These are phyloP conservation scores for Idaea straminata DNA, from an alignment of 2,888 invertebrate species.

Conservation along the genomic window DNA sequence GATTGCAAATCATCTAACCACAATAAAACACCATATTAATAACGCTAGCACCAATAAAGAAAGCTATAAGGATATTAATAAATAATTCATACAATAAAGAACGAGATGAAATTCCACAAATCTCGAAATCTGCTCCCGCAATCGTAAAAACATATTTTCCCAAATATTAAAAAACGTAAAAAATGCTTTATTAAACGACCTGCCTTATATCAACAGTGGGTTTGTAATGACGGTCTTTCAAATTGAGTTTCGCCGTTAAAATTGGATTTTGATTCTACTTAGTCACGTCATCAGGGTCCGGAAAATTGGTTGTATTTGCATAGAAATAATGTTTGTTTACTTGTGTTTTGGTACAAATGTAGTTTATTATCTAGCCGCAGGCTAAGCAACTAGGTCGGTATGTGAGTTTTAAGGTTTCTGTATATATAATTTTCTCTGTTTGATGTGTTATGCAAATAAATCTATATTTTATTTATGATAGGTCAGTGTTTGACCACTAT, in stretches of 20 bases:
- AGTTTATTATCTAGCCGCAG: background rate
- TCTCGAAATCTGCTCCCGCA: background rate
- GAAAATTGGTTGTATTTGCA: constrained; percentile 38
- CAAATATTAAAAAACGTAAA: background rate
- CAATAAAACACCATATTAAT: too few relatives aligned
- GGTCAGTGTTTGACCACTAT: too few relatives aligned
- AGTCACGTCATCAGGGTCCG: constrained; percentile 23
- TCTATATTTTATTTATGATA: too few relatives aligned
- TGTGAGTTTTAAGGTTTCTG: too few relatives aligned
- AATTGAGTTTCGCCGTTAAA: constrained; percentile 26
- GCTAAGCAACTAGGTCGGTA: too few relatives aligned
- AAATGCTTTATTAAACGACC: constrained; percentile 1
- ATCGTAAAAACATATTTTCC: background rate
- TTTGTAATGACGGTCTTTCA: constrained; percentile 17
- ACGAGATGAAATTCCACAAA: background rate
- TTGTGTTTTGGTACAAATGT: constrained; percentile 7
- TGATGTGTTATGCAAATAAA: too few relatives aligned
- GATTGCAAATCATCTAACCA: too few relatives aligned
- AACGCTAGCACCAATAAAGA: background rate
- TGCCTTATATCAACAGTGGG: constrained; percentile 6
- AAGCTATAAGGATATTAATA: background rate
- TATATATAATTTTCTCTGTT: too few relatives aligned
- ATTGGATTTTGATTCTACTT: constrained; percentile 30
- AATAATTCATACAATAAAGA: background rate
- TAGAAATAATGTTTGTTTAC: constrained; percentile 34